phyloP scores from a whole-genome alignment of 2,797 vertebrate genomes.

The Clarias fuscus region DNA sequence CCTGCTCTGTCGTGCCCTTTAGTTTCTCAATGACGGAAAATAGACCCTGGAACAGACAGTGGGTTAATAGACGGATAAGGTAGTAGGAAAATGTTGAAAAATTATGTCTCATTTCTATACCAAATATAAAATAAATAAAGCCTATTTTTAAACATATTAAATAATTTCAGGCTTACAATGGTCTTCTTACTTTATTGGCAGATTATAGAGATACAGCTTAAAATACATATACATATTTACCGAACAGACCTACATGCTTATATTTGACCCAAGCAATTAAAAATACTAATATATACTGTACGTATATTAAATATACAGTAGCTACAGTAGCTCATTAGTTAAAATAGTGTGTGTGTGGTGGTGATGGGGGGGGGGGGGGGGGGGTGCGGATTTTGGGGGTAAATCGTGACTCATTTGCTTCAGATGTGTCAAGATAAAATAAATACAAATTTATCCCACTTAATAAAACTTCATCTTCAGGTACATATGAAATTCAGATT shows the following conservation, averaged over 20 bases:
- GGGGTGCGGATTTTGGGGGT: no score
- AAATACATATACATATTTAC: neutral
- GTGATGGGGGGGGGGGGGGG: no score
- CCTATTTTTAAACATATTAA: neutral
- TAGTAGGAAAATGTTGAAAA: neutral
- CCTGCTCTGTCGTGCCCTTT: constrained; percentile 79
- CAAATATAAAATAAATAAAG: neutral
- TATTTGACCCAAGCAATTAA: neutral
- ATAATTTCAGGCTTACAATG: neutral
- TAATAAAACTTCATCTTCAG: neutral
- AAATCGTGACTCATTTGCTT: no score
- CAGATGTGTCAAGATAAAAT: no score
- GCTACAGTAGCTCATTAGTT: no score
- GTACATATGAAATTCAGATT: neutral
- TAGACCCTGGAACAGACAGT: constrained; percentile 75
- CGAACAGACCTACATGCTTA: neutral
- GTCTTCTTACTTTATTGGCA: neutral
- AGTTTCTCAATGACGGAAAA: constrained; percentile 87
- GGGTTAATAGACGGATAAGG: neutral
- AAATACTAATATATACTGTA: neutral
- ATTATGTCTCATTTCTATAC: neutral
- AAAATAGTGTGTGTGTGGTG: no score
- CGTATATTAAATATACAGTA: neutral
- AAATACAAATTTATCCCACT: neutral
- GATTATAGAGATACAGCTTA: neutral